Conservation (phyloP, 2,113 vertebrate genomes). For the Scartelaos histophorus region DNA sequence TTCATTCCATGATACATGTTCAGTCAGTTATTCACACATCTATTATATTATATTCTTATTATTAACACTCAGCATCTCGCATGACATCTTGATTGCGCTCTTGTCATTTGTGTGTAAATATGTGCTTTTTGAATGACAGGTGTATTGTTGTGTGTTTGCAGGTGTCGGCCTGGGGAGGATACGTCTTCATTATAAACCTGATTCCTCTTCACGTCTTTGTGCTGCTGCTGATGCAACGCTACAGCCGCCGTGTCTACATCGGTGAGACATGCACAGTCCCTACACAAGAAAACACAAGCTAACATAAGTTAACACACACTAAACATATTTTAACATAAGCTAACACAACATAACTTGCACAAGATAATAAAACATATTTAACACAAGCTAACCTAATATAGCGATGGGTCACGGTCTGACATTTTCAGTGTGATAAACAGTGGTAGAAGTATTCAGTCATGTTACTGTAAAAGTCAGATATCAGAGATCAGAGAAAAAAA, state of each 20-base stretch:
- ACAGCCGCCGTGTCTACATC: conserved; percentile 96
- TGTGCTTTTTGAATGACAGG: conserved; percentile 2
- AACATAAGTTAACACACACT: conserved; percentile 3
- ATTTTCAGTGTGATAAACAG: too few species aligned
- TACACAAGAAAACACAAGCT: neutral
- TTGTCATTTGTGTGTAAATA: neutral
- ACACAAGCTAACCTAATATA: neutral
- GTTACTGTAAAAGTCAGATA: too few species aligned
- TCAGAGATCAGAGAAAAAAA: too few species aligned
- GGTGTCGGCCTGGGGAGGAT: conserved; percentile 99
- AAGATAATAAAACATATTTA: too few species aligned
- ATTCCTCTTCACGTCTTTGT: conserved; percentile 98
- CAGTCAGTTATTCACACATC: too few species aligned
- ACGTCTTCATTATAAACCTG: conserved; percentile 98
- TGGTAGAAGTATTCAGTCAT: too few species aligned
- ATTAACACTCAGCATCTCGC: neutral
- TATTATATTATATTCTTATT: too few species aligned
- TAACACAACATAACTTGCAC: neutral
- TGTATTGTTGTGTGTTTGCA: conserved; percentile 53
- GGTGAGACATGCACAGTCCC: conserved; percentile 79
- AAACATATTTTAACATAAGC: neutral
- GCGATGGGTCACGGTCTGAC: too few species aligned
- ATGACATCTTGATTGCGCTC: neutral
- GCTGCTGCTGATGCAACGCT: conserved; percentile 96
- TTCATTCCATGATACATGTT: too few species aligned